Evolutionary conservation across 2,113 vertebrate genomes (phyloP).

Genomic region (Xenus cinereus): DNA sequence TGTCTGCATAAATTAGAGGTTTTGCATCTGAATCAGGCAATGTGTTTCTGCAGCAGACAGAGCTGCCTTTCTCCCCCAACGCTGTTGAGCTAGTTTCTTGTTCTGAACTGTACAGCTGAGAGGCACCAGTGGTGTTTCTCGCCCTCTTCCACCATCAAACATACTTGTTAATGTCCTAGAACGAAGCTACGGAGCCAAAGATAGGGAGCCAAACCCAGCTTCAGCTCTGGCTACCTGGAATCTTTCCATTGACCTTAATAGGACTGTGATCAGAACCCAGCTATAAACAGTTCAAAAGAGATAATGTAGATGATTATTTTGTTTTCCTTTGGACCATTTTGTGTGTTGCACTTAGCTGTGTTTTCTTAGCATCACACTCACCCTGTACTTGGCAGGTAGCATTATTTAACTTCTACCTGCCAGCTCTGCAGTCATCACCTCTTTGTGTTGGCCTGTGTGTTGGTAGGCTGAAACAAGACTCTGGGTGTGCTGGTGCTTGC

Average conservation of each 20-base stretch:
- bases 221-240: neutral
- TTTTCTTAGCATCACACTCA: neutral
- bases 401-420: conserved; percentile 34
- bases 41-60: conserved; percentile 26
- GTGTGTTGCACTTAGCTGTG: neutral
- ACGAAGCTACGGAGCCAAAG: neutral
- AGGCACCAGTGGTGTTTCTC: neutral
- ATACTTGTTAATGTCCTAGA: neutral
- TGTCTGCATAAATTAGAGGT: conserved; percentile 35
- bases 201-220: neutral
- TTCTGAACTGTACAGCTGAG: neutral
- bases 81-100: neutral
- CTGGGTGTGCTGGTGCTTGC: neutral
- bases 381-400: neutral
- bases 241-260: conserved; percentile 15
- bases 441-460: neutral
- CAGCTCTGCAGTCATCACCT: neutral
- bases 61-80: conserved; percentile 15
- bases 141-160: neutral
- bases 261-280: neutral
- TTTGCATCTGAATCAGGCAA: neutral
- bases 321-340: neutral
- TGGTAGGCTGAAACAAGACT: neutral
- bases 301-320: conserved; percentile 5
- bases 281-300: neutral